Base-by-base conservation (phyloP, 2,797 vertebrate genomes). In the Phrynocephalus vlangalii region DNA sequence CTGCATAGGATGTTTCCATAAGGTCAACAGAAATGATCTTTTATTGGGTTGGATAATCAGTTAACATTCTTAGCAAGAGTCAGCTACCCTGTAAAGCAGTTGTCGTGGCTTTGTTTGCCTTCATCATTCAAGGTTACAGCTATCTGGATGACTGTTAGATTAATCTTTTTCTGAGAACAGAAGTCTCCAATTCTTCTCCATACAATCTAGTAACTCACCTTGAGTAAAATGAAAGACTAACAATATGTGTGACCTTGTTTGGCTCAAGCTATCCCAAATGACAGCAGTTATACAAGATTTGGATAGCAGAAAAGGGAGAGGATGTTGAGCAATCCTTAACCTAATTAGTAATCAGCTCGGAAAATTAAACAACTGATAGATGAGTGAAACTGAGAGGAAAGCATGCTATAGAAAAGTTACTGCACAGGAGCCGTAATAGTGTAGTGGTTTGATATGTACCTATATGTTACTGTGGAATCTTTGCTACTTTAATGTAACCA, bases 111-210 rank as follows among this genome's bases (percentile, higher is more conserved):
- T 89, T 95, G 87, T 86, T 94, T 93, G 86, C 82, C 78, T 92
- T 93, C 90, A 95, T 95, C 93, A 95, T 94, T 94, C 86, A 93
- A 72, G 90, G 75, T 30, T 91, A 91, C 94, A 93, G 92, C 94
- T 93, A 95, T 93, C 93, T 92, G 94, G 92, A 94, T 94, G 95
- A 86, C 85, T 90, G 89, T 90, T 89, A 90, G 90, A 72, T 75
- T 66, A 73, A 86, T 89, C 88, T 84, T 93, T 89, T 87, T 94
- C 92, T 84, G 92, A 92, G 92, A 91, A 89, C 63, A 95, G 86
- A 94, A 90, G 86, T 88, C 84, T 91, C 90, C 84, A 86, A 86
- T 90, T 75, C 56, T 82, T 94, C 91, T 91, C 92, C 91, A 89
- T 90, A 88, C 91, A 91, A 89, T 91, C 91, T 91, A 91, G 87